Base-by-base conservation (phyloP, 2,888 invertebrate genomes). In the Drosophila aldrichi region DNA sequence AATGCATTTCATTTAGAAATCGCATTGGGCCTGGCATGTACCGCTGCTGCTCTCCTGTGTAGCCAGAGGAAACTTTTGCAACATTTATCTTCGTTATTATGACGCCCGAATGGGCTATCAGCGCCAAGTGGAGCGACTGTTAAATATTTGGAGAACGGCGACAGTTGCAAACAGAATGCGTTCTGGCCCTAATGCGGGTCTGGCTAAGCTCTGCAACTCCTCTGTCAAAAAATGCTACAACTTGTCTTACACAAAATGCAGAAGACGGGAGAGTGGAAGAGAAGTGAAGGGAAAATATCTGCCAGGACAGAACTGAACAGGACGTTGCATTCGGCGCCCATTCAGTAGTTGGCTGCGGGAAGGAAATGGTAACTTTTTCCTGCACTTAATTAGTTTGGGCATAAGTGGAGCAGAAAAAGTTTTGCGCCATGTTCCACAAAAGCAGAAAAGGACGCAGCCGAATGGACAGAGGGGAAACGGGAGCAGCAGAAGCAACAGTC, bases 381-480 rank as follows among this genome's bases (percentile, higher is more conserved):
- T 89, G 90, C 88, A 89, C 86, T 86, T 86, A 86, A 89, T 86
- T 89, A 86, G 86, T 86, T 86, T 86, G 87, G 87, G 86, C 90
- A 88, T 86, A 89, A 89, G 86, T 89, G 86, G 87, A 88, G 86
- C 90, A 86, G 86, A 86, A 86, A 89, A 88, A 83, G 79, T 86
- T 89, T 65, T 77, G 65, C 73, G 55, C 80, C 81, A 82, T 76
- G 71, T 79, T 72, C 29, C 80, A 70, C 44, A 70, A 76, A 70
- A 55, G 78, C 74, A 67, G 56, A 62, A 68, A 62, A 63, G 44
- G 64, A 59, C 32, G 43, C 22, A 57, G n/a, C 40, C 54, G 49
- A 60, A 40, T 22, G n/a, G 63, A 32, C 20, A 29, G 44, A 48
- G 64, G n/a, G 18, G 46, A 20, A 25, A 22, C 49, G 38, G 12